Conservation (phyloP, 2,888 invertebrate genomes). For the Morpho deidamia region DNA sequence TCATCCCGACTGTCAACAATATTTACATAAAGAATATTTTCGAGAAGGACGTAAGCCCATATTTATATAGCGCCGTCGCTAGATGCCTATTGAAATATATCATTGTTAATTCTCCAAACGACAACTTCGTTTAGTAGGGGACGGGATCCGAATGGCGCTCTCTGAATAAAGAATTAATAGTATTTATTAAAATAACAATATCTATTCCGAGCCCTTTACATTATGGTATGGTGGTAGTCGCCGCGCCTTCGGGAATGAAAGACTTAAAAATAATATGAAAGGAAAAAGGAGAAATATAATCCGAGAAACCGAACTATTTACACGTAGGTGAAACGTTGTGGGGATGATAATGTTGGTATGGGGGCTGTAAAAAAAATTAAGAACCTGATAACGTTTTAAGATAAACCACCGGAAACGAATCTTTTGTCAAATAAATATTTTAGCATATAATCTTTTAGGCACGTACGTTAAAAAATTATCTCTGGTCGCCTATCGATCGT, state of each 20-base stretch:
- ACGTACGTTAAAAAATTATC: not conserved
- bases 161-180: constrained; percentile 60
- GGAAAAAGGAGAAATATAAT: constrained; percentile 46
- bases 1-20: constrained; percentile 61
- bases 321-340: constrained; percentile 49
- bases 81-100: constrained; percentile 73
- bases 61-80: constrained; percentile 65
- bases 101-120: constrained; percentile 70
- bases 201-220: constrained; percentile 39
- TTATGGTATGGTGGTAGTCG: constrained; percentile 30
- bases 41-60: constrained; percentile 59
- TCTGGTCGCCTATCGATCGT: no score
- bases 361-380: constrained; percentile 53
- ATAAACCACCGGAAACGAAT: constrained; percentile 37
- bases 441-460: constrained; percentile 3
- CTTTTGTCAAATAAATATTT: constrained; percentile 13
- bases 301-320: constrained; percentile 46
- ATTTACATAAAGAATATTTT: constrained; percentile 74
- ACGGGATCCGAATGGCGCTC: constrained; percentile 49
- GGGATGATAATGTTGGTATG: constrained; percentile 60
- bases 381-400: constrained; percentile 46
- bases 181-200: constrained; percentile 73
- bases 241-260: constrained; percentile 33
- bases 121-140: constrained; percentile 53
- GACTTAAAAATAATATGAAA: constrained; percentile 17